Evolutionary conservation across 2,797 vertebrate species (phyloP).

Genomic region (Mus caroli): DNA sequence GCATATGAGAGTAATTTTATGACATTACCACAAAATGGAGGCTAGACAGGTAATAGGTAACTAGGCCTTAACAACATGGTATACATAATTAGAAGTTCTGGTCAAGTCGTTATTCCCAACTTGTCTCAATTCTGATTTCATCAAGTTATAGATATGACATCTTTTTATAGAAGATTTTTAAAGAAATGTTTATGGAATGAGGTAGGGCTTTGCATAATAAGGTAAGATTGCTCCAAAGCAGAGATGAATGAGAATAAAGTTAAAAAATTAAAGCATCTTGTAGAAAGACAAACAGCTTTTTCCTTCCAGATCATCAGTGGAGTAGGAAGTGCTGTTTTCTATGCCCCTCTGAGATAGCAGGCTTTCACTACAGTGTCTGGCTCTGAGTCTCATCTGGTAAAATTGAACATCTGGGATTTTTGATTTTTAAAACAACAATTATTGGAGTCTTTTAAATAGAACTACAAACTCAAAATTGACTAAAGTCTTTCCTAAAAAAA

Average conservation of each 20-base stretch:
- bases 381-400: too few species aligned
- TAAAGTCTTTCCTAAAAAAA: too few species aligned
- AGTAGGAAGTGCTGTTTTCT: neutral
- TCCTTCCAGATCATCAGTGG: too few species aligned
- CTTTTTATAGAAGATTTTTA: neutral
- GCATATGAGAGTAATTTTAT: too few species aligned
- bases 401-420: too few species aligned
- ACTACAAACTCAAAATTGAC: too few species aligned
- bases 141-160: neutral
- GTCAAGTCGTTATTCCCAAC: neutral
- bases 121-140: neutral
- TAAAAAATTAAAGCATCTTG: neutral
- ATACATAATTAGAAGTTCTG: neutral
- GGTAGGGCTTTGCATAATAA: neutral
- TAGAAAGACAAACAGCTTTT: neutral
- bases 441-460: too few species aligned
- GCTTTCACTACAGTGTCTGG: too few species aligned
- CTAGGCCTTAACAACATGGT: neutral
- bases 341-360: too few species aligned
- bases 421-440: too few species aligned
- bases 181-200: neutral
- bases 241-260: neutral
- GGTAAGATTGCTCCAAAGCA: neutral
- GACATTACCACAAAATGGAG: too few species aligned
- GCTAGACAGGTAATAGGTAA: too few species aligned